phyloP scores from a whole-genome alignment of 1,140 invertebrate species.

The Drosophila pachea region DNA sequence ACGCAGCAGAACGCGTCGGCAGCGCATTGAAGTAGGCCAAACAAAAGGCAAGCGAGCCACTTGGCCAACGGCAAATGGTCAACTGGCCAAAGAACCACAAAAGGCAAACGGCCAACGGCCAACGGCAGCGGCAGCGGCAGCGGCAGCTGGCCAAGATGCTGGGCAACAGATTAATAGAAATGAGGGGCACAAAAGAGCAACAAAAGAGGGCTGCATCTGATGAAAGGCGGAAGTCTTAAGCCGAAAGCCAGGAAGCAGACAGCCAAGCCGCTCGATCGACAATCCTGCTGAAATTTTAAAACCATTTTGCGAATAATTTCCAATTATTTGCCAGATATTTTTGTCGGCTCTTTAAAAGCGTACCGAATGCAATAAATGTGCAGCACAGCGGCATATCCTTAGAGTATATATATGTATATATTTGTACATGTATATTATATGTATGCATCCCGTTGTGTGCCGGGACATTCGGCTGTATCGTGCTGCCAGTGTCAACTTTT shows the following conservation, averaged over 20 bases:
- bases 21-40: constrained; percentile 34
- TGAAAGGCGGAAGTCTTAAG: constrained; percentile 40
- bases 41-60: constrained; percentile 32
- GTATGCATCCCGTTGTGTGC: constrained; percentile 4
- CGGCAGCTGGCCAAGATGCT: constrained; percentile 52
- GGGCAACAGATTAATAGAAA: constrained; percentile 47
- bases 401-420: neutral
- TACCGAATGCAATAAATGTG: constrained; percentile 50
- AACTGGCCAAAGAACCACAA: constrained; percentile 54
- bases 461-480: neutral
- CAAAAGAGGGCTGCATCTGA: constrained; percentile 9
- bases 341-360: constrained; percentile 18
- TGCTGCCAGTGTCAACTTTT: constrained; percentile 40
- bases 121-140: constrained; percentile 13
- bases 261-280: constrained; percentile 8
- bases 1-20: constrained; percentile 20
- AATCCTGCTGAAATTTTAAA: constrained; percentile 41
- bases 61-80: constrained; percentile 54
- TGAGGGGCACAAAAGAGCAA: constrained; percentile 23
- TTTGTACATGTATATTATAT: no score
- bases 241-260: constrained; percentile 19
- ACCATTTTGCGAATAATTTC: constrained; percentile 58
- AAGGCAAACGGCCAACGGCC: constrained; percentile 55
- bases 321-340: constrained; percentile 1
- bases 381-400: constrained; percentile 29